Evolutionary conservation across 1,140 invertebrate species (phyloP).

Genomic region (Pygmarrhopalites habei): DNA sequence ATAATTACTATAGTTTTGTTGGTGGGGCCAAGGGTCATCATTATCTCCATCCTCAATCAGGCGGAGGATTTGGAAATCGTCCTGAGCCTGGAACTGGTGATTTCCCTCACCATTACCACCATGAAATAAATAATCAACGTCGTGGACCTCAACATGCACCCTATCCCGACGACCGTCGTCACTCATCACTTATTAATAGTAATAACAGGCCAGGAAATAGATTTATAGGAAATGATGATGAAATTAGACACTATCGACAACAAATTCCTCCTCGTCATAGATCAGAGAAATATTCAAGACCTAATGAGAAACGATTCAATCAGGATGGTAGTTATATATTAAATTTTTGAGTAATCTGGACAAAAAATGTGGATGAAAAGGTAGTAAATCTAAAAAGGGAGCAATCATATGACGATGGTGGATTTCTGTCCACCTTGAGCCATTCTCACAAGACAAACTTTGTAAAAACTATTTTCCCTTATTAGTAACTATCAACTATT

Average conservation of each 20-base stretch:
- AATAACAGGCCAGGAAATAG: not conserved
- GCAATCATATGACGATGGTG: too few species aligned
- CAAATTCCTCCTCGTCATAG: not conserved
- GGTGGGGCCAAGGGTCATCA: not conserved
- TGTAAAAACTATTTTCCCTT: not conserved
- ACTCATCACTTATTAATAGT: too few species aligned
- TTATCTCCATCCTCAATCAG: not conserved
- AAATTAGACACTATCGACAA: not conserved
- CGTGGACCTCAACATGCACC: too few species aligned
- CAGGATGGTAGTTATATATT: not conserved
- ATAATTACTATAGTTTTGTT: conserved; percentile 7
- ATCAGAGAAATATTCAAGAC: conserved; percentile 10
- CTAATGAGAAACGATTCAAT: not conserved
- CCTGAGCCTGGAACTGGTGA: too few species aligned
- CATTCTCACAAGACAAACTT: too few species aligned
- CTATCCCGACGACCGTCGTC: too few species aligned
- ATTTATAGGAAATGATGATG: not conserved
- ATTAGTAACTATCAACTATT: too few species aligned
- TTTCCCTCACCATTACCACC: too few species aligned
- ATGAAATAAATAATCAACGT: too few species aligned
- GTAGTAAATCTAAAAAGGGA: not conserved
- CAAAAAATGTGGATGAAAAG: not conserved
- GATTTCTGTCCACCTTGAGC: too few species aligned
- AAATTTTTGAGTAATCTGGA: not conserved
- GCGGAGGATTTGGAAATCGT: too few species aligned